Evolutionary conservation across 35 echinoderm and acorn worm species (phyloP).

Genomic region (Amphiura filiformis): DNA sequence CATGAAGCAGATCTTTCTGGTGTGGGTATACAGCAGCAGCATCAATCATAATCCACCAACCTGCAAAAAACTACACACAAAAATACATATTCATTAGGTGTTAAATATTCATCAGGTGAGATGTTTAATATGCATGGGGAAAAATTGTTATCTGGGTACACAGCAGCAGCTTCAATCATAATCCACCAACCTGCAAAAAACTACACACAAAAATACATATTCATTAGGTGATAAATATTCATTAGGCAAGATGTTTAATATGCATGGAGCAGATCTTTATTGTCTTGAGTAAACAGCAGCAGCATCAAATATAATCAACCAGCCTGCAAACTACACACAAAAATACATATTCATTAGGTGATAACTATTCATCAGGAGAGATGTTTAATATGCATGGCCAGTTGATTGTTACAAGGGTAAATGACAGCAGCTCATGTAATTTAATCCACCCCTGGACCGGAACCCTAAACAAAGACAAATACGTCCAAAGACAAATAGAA

Average conservation of each 20-base stretch:
- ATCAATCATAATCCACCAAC: slow-evolving; percentile 86
- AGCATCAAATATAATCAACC: slow-evolving; percentile 79
- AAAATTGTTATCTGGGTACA: slow-evolving; percentile 26
- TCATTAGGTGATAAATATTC: too few species aligned
- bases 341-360: too few species aligned
- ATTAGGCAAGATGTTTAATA: slow-evolving; percentile 62
- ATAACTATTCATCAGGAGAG: too few species aligned
- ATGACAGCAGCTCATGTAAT: too few species aligned
- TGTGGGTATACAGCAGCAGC: slow-evolving; percentile 50
- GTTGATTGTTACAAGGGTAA: too few species aligned
- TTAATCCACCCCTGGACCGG: too few species aligned
- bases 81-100: too few species aligned
- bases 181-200: slow-evolving; percentile 83
- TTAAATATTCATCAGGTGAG: too few species aligned
- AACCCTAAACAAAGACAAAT: too few species aligned
- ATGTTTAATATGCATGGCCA: too few species aligned
- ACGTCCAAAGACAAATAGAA: too few species aligned
- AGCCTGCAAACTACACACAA: slow-evolving; percentile 75
- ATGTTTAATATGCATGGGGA: slow-evolving; percentile 51
- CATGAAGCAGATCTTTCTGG: slow-evolving; percentile 27
- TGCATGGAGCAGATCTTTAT: slow-evolving; percentile 37
- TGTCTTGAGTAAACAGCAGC: slow-evolving; percentile 37
- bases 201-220: too few species aligned
- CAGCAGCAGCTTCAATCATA: slow-evolving; percentile 71
- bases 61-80: slow-evolving; percentile 78